These are phyloP conservation scores for Tachypleus tridentatus DNA, from an alignment of 1,140 invertebrate species.

Conservation along the genomic window DNA sequence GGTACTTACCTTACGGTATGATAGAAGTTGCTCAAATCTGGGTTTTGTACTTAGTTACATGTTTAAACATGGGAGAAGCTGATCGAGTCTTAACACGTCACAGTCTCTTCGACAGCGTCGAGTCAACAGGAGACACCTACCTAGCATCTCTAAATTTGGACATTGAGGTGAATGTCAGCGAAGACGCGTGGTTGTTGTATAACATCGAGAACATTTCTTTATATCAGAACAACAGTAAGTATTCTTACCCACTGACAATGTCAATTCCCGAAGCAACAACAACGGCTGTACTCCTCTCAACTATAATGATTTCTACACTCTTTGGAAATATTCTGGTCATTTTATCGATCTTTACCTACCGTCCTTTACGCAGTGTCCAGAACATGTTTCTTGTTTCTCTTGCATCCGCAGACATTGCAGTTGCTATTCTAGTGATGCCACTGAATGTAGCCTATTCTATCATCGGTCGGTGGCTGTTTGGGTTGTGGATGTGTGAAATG, in stretches of 20 bases:
- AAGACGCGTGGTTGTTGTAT: too few species aligned
- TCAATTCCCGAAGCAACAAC: conserved; percentile 14
- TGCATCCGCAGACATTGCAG: conserved; percentile 94
- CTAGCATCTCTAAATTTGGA: too few species aligned
- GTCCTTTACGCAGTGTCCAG: conserved; percentile 89
- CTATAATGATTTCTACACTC: conserved; percentile 71
- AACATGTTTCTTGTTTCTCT: conserved; percentile 97
- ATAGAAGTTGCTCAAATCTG: too few species aligned
- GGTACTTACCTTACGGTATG: too few species aligned
- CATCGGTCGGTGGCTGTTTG: conserved; percentile 76
- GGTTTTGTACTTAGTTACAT: too few species aligned
- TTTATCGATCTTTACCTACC: conserved; percentile 87
- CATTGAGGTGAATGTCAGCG: too few species aligned
- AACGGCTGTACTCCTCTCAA: conserved; percentile 27
- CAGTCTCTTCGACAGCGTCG: too few species aligned
- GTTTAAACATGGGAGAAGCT: too few species aligned
- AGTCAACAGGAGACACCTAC: too few species aligned
- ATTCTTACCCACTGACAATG: not conserved
- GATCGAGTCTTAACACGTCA: too few species aligned
- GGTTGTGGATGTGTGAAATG: conserved; percentile 81
- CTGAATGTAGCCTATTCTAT: conserved; percentile 89
- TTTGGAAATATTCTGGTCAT: conserved; percentile 92
- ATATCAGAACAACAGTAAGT: not conserved
- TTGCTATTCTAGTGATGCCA: conserved; percentile 90
- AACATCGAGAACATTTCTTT: too few species aligned